These are phyloP conservation scores for Tachysurus vachellii DNA, from an alignment of 2,113 vertebrate species.

Conservation along the genomic window DNA sequence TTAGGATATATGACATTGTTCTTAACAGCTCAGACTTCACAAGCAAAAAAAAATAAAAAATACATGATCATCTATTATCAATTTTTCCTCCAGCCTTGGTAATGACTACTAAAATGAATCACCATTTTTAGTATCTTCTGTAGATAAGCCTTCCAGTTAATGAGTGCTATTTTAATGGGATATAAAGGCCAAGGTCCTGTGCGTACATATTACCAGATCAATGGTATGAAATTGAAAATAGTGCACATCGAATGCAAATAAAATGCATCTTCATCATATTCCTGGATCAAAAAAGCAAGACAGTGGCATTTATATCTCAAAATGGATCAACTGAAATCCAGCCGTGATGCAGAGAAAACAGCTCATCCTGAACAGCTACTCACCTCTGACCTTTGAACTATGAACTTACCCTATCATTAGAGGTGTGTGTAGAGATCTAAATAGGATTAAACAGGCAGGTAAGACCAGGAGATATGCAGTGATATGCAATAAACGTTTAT, in stretches of 20 bases:
- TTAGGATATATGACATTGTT: not conserved
- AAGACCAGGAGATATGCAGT: slow-evolving; percentile 67
- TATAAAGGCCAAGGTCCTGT: slow-evolving; percentile 73
- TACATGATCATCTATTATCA: not conserved
- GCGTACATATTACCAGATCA: not conserved
- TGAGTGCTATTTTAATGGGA: slow-evolving; percentile 63
- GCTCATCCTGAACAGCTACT: slow-evolving; percentile 62
- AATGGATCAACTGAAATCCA: slow-evolving; percentile 62
- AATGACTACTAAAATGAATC: not conserved
- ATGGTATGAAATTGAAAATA: not conserved
- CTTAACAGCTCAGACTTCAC: not conserved
- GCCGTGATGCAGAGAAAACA: slow-evolving; percentile 63
- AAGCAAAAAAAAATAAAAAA: not conserved
- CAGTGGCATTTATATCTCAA: slow-evolving; percentile 74
- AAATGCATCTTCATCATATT: not conserved
- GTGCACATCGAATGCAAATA: not conserved
- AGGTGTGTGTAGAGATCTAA: slow-evolving; percentile 75
- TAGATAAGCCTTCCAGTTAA: slow-evolving; percentile 67
- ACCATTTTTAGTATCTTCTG: slow-evolving; percentile 64
- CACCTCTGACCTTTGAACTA: slow-evolving; percentile 69
- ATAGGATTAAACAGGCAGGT: slow-evolving; percentile 61
- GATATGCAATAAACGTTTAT: slow-evolving; percentile 51
- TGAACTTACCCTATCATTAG: slow-evolving; percentile 78
- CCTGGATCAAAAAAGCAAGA: slow-evolving; percentile 46
- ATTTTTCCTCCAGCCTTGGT: not conserved